Conservation (phyloP, 1,140 invertebrate genomes). For the Eumaeus atala region DNA sequence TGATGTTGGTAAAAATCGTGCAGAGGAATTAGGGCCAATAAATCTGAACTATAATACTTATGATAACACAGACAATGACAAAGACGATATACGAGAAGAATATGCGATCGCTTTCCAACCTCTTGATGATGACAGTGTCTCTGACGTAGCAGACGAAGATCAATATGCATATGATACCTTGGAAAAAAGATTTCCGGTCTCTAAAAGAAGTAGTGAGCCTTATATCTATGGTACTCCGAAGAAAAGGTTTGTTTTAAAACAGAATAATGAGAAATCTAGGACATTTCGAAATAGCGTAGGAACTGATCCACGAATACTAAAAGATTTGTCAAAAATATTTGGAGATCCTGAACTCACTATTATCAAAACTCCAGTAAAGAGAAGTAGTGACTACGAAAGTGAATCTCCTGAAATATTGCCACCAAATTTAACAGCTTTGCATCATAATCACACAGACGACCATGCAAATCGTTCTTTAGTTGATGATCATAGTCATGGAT, state of each 20-base stretch:
- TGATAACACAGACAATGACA: constrained; percentile 53
- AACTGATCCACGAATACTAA: constrained; percentile 72
- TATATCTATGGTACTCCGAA: constrained; percentile 65
- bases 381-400: constrained; percentile 55
- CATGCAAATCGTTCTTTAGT: constrained; percentile 33
- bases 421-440: constrained; percentile 39
- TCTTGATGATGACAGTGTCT: constrained; percentile 68
- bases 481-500: constrained; percentile 54
- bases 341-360: constrained; percentile 49
- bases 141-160: constrained; percentile 57
- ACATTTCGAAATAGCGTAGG: constrained; percentile 64
- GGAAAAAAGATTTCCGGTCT: constrained; percentile 78
- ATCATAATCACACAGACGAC: constrained; percentile 50
- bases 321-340: constrained; percentile 75
- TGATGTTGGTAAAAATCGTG: constrained; percentile 51
- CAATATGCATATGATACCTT: constrained; percentile 58
- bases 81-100: constrained; percentile 70
- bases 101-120: constrained; percentile 74
- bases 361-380: constrained; percentile 64
- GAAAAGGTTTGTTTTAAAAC: constrained; percentile 57
- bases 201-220: constrained; percentile 75
- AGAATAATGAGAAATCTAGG: constrained; percentile 59
- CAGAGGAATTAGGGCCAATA: constrained; percentile 41
- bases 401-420: constrained; percentile 54
- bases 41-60: constrained; percentile 60